phyloP scores from a whole-genome alignment of 2,113 vertebrate species.

The Redunca redunca region DNA sequence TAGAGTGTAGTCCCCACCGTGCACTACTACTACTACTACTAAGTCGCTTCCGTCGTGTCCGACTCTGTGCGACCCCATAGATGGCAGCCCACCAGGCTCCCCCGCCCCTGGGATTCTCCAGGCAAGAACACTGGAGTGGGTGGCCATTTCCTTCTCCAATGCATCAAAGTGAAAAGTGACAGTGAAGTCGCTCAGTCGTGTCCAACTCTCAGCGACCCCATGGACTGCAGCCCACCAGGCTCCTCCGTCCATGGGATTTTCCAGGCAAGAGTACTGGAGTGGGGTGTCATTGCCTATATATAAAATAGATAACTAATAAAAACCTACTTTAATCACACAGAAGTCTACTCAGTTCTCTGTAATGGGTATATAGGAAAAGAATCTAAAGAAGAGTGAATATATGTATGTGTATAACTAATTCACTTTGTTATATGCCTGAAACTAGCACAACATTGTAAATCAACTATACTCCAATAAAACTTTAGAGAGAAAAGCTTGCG shows the following conservation, averaged over 20 bases:
- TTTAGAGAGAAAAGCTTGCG: background rate
- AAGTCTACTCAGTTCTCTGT: background rate
- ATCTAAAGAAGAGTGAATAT: background rate
- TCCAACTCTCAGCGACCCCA: no score
- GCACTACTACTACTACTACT: background rate
- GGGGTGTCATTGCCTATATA: background rate
- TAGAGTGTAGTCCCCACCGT: background rate
- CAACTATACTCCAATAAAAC: background rate
- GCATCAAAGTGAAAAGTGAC: no score
- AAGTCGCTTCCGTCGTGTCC: no score
- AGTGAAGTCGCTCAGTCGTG: no score
- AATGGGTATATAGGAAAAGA: background rate
- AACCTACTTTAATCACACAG: background rate
- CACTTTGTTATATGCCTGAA: background rate
- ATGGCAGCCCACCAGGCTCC: no score
- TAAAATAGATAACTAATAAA: background rate
- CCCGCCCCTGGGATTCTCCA: no score
- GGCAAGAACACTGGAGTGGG: no score
- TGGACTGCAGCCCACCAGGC: no score
- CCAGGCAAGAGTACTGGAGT: no score
- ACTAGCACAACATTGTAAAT: background rate
- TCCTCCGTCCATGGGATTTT: no score
- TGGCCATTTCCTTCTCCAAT: no score
- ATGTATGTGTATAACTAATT: background rate
- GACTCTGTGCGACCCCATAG: no score